These are phyloP conservation scores for Hycleus phaleratus DNA, from an alignment of 1,140 invertebrate genomes.

Conservation along the genomic window DNA sequence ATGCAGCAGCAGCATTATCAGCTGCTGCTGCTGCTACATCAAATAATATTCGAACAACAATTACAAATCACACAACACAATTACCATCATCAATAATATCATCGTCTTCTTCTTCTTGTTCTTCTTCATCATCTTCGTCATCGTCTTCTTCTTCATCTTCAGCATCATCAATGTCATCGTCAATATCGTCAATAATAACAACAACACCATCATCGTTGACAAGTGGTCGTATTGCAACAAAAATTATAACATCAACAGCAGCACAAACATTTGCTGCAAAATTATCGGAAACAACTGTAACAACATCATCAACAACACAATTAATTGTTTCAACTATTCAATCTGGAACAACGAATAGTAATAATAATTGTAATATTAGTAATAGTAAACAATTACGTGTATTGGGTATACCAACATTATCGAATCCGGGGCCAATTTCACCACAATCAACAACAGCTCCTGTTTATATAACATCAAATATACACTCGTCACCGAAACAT, in stretches of 20 bases:
- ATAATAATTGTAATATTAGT: too few species aligned
- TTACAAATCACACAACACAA: background rate
- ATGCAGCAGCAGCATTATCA: slow-evolving; percentile 22
- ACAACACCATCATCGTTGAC: slow-evolving; percentile 24
- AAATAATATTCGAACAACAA: slow-evolving; percentile 30
- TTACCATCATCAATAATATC: too few species aligned
- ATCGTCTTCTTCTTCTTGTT: too few species aligned
- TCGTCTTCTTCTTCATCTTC: background rate
- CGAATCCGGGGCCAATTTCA: slow-evolving; percentile 13
- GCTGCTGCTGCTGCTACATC: slow-evolving; percentile 13
- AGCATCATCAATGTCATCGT: too few species aligned
- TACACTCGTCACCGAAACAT: slow-evolving; percentile 45
- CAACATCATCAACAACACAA: background rate
- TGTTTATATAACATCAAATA: slow-evolving; percentile 9
- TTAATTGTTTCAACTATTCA: too few species aligned
- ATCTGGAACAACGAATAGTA: too few species aligned
- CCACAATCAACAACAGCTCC: slow-evolving; percentile 6
- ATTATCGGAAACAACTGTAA: slow-evolving; percentile 42
- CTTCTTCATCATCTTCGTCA: background rate
- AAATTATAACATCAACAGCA: slow-evolving; percentile 43
- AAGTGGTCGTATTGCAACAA: slow-evolving; percentile 30
- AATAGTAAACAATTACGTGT: background rate
- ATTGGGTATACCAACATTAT: slow-evolving; percentile 5
- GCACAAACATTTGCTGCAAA: slow-evolving; percentile 57
- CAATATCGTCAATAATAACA: background rate